phyloP scores from a whole-genome alignment of 2,888 invertebrate genomes.

The Calliopum simillimum region DNA sequence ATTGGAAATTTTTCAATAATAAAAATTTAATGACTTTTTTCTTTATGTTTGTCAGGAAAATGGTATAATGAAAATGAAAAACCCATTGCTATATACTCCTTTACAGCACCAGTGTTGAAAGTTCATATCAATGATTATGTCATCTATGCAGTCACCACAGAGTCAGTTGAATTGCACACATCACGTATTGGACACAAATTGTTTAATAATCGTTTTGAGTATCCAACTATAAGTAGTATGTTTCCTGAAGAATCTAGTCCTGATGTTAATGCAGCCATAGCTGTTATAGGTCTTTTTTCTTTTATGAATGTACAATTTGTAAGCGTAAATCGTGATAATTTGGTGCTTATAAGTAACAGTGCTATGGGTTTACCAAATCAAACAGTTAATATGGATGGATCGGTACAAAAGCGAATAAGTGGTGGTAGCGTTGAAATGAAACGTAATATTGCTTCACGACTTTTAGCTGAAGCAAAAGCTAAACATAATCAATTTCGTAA shows the following conservation, averaged over 20 bases:
- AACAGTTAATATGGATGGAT: slow-evolving; percentile 46
- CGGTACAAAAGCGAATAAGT: slow-evolving; percentile 32
- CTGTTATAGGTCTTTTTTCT: slow-evolving; percentile 63
- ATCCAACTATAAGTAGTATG: slow-evolving; percentile 61
- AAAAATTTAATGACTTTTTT: background rate
- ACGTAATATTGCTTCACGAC: slow-evolving; percentile 58
- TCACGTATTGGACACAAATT: slow-evolving; percentile 74
- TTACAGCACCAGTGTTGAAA: slow-evolving; percentile 77
- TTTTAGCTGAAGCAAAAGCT: slow-evolving; percentile 61
- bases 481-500: slow-evolving; percentile 57
- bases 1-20: background rate
- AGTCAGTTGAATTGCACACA: slow-evolving; percentile 82
- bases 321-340: slow-evolving; percentile 60
- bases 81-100: slow-evolving; percentile 76
- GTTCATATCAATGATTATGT: slow-evolving; percentile 76
- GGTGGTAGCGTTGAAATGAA: slow-evolving; percentile 50
- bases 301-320: slow-evolving; percentile 65
- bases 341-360: slow-evolving; percentile 62
- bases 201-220: slow-evolving; percentile 68
- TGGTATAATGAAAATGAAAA: slow-evolving; percentile 68
- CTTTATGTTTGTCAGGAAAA: slow-evolving; percentile 53
- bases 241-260: slow-evolving; percentile 64
- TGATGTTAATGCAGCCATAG: slow-evolving; percentile 62
- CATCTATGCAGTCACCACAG: slow-evolving; percentile 80
- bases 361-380: slow-evolving; percentile 49